Base-by-base conservation (phyloP, 2,113 vertebrate species). In the Butastur rufipennis region DNA sequence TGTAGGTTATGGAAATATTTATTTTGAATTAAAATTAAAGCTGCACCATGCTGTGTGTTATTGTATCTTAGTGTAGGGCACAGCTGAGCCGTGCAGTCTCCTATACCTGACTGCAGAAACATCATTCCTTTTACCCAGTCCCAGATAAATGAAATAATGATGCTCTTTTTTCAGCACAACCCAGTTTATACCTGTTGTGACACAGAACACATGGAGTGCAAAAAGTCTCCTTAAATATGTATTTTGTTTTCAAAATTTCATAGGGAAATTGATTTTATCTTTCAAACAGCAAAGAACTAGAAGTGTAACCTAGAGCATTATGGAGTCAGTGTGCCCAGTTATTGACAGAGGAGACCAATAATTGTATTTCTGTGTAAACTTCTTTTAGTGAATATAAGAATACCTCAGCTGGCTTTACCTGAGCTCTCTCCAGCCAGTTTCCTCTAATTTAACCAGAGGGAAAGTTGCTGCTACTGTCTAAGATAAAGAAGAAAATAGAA, bases 1-100 rank as follows among this genome's bases (percentile, higher is more conserved):
- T 96, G 75, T 91, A 90, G 85, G 86, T 91, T 96, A 92, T 89
- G 88, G 58, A 97, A 96, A 97, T 97, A 96, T 95, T 97, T 97
- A 87, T 94, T 97, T 75, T 95, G 81, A 93, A 94, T 94, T 93
- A 92, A 96, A 95, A 95, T 91, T 94, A 94, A 97, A 96, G 86
- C 86, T 87, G 79, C 50, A 80, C 82, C 77, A 81, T 2, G 7
- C 59, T 84, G 82, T 88, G 81, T 96, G 40, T 86, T 91, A 70
- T 59, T 95, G 68, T 92, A 62, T 88, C 45, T 68, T 18, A 53
- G 82, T 2, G 31, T 7, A 96, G 78, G 78, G 56, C 83, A 80
- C 34, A 32, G 74, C 78, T 79, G 81, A 93, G 61, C 55, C 26
- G 11, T 5, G 21, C 19, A 43, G 43, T 18, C 36, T 87, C 45